Conservation (phyloP, 2,113 vertebrate genomes). For the Gavialis gangeticus region DNA sequence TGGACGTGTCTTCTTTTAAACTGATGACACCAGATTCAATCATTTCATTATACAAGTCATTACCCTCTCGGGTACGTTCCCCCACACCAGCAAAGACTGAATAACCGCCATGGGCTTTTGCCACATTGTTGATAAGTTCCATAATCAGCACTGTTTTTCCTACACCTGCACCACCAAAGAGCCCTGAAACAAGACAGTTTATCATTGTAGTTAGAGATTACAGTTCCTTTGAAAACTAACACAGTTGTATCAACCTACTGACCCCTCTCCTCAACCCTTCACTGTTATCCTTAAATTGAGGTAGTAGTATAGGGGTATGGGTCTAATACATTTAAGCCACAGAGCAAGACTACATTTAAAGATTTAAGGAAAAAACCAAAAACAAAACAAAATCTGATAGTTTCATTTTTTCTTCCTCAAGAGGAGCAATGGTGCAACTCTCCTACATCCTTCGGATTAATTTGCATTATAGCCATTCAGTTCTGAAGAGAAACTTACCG, state of each 20-base stretch:
- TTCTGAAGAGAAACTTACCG: conserved; percentile 74
- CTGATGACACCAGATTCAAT: conserved; percentile 99
- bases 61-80: conserved; percentile 96
- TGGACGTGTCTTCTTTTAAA: conserved; percentile 96
- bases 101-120: conserved; percentile 98
- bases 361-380: neutral
- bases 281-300: neutral
- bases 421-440: too few relatives aligned
- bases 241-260: neutral
- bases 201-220: neutral
- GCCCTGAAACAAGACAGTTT: conserved; percentile 76
- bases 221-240: neutral
- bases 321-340: neutral
- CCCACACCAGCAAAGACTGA: conserved; percentile 97
- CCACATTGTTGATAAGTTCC: conserved; percentile 98
- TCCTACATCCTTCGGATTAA: neutral
- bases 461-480: neutral
- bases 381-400: too few relatives aligned
- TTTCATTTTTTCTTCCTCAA: too few relatives aligned
- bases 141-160: conserved; percentile 98
- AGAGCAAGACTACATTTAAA: neutral
- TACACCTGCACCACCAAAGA: conserved; percentile 96
- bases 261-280: neutral
- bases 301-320: neutral
- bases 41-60: conserved; percentile 99